Evolutionary conservation across 2,797 vertebrate species (phyloP), one percentile per base, ranked within the genome.

Genomic region (Coranthus polyacanthus): DNA sequence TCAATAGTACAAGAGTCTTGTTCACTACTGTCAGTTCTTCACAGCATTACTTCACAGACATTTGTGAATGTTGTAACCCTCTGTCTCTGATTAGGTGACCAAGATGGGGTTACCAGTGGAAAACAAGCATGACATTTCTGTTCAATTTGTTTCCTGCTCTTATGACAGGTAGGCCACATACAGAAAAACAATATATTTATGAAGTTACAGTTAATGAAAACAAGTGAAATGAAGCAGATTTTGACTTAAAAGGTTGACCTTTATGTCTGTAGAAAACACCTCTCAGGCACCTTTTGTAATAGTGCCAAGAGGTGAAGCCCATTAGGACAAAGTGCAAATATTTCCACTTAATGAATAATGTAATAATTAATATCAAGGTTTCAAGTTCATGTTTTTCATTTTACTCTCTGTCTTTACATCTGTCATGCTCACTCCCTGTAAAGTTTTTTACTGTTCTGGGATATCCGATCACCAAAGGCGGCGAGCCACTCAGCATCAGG

Each of bases 381-480:
- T 24, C 32, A 12, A 12, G 41, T 15, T 51, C 1, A 36, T 56
- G 10, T 20, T 38, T 6, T 29, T 8, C 26, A 29, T 29, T 29
- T 29, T 2, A 37, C 12, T 9, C 38, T 39, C 38, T 15, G 9
- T 3, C 36, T 5, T 54, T 22, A 38, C 2, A n/a, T 54, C 9
- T 56, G 0, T 58, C 5, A 42, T 5, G 70, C 52, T 45, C 34
- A 83, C n/a, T 76, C 24, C n/a, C 18, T 64, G 6, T 49, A 62
- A 49, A 96, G 98, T 70, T 87, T 90, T 44, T 8, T 98, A 66
- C 90, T 95, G 75, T 95, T 99, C 92, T 99, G 98, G 98, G 95
- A 96, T 76, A 86, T 98, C 74, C 94, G 96, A 75, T 29, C 64
- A 20, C 86, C 83, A 0, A 93, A 85, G 73, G 4, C 12, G 15